A percentile compares a stretch with the other conserved stretches of the same genome.
phyloP scores from a whole-genome alignment of 30 jellyfish, hydroid and myxozoan species.

The Pseudorhiza aurosa region DNA sequence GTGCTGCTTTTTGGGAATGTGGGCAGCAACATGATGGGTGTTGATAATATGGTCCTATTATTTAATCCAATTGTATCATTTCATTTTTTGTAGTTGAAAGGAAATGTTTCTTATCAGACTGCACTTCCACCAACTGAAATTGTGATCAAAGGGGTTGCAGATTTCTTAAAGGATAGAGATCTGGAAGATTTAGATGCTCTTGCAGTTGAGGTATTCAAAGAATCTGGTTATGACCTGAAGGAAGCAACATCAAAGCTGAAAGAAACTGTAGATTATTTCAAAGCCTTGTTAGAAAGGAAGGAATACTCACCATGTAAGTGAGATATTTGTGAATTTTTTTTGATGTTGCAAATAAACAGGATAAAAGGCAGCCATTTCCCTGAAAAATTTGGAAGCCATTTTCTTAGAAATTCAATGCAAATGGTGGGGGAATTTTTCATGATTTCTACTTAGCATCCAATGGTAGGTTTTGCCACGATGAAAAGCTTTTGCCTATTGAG shows the following conservation, averaged over 20 bases:
- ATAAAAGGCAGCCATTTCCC: no score
- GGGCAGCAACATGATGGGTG: no score
- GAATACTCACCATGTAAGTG: neutral
- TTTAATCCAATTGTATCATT: neutral
- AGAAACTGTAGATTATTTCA: slow-evolving; percentile 33
- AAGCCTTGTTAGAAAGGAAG: neutral
- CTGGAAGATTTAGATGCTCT: slow-evolving; percentile 59
- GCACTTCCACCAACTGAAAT: slow-evolving; percentile 87
- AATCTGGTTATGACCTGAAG: slow-evolving; percentile 41
- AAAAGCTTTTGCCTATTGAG: no score
- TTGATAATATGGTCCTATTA: no score
- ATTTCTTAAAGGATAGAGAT: slow-evolving; percentile 66
- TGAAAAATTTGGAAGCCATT: no score
- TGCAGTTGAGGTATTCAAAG: slow-evolving; percentile 73
- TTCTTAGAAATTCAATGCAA: no score
- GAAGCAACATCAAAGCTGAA: slow-evolving; percentile 58
- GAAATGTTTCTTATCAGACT: slow-evolving; percentile 50
- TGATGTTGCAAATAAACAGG: no score
- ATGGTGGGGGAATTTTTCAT: no score
- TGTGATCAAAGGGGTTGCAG: slow-evolving; percentile 81
- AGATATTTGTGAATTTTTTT: neutral
- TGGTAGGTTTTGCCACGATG: no score
- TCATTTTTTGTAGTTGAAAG: slow-evolving; percentile 34
- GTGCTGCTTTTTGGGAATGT: no score
- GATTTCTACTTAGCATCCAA: no score